Percentiles rank a stretch among this genome's conserved stretches.
Evolutionary conservation across 1,140 invertebrate genomes (phyloP).

Genomic region (Pogonognathellus flavescens): DNA sequence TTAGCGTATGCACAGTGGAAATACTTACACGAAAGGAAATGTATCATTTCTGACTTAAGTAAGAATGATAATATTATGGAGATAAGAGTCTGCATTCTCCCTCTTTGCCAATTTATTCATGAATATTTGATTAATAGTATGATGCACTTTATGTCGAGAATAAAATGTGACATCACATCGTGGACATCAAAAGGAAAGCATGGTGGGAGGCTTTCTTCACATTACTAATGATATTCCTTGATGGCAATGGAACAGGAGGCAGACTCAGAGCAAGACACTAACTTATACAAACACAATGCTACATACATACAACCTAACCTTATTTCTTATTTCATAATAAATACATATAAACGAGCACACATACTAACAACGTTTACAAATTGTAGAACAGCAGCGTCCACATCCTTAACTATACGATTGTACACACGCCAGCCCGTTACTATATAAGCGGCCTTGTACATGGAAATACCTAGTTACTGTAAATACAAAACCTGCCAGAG

Average conservation of each 20-base stretch:
- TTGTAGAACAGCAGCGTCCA: too few relatives aligned
- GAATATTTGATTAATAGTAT: slow-evolving; percentile 37
- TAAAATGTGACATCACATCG: background rate
- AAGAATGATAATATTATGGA: background rate
- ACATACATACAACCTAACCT: too few relatives aligned
- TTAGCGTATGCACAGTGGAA: background rate
- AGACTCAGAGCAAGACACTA: slow-evolving; percentile 3
- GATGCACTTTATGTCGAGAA: slow-evolving; percentile 25
- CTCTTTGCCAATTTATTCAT: slow-evolving; percentile 18
- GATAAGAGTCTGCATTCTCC: background rate
- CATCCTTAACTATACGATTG: too few relatives aligned
- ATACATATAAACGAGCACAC: too few relatives aligned
- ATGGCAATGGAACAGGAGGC: background rate
- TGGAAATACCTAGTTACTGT: background rate
- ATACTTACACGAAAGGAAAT: background rate
- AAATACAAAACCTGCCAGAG: background rate
- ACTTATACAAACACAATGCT: background rate
- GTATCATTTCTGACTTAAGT: slow-evolving; percentile 38
- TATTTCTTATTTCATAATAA: too few relatives aligned
- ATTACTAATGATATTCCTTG: slow-evolving; percentile 28
- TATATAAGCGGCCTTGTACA: too few relatives aligned
- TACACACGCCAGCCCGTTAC: too few relatives aligned
- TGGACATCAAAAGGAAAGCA: slow-evolving; percentile 25
- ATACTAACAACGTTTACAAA: too few relatives aligned
- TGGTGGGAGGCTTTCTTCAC: background rate